phyloP scores from a whole-genome alignment of 2,888 invertebrate genomes.

The Sepiola atlantica region DNA sequence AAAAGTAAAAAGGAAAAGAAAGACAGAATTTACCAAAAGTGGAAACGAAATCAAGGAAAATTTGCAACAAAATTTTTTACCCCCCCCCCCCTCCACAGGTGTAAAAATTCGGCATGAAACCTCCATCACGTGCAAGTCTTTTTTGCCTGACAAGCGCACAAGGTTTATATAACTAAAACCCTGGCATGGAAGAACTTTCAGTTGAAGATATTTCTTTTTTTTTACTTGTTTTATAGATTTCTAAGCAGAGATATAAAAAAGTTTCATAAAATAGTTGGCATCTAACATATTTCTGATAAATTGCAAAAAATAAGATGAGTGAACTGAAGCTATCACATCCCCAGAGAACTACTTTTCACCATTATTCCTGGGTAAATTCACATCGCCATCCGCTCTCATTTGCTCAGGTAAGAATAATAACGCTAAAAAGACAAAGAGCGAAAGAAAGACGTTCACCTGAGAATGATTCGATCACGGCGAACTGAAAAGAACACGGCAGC shows the following conservation, averaged over 20 bases:
- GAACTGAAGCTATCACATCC: not conserved
- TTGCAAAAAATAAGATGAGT: not conserved
- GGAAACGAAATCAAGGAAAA: too few relatives aligned
- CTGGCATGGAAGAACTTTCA: too few relatives aligned
- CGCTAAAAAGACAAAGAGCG: not conserved
- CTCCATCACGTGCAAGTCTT: too few relatives aligned
- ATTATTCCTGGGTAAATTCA: not conserved
- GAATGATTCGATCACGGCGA: not conserved
- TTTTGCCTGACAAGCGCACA: too few relatives aligned
- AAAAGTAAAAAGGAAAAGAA: too few relatives aligned
- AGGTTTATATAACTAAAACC: too few relatives aligned
- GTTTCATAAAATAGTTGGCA: not conserved
- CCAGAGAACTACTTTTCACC: not conserved
- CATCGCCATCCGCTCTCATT: not conserved
- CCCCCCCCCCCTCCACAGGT: too few relatives aligned
- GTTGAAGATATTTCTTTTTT: too few relatives aligned
- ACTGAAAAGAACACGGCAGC: not conserved
- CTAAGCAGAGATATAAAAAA: not conserved
- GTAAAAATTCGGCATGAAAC: too few relatives aligned
- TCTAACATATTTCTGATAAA: not conserved
- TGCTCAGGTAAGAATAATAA: not conserved
- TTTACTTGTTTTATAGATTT: not conserved
- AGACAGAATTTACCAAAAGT: too few relatives aligned
- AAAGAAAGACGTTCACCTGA: not conserved
- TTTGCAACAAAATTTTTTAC: too few relatives aligned